Evolutionary conservation across 1,140 invertebrate species (phyloP), one percentile per base, ranked within the genome.

Genomic region (Anadara kagoshimensis): DNA sequence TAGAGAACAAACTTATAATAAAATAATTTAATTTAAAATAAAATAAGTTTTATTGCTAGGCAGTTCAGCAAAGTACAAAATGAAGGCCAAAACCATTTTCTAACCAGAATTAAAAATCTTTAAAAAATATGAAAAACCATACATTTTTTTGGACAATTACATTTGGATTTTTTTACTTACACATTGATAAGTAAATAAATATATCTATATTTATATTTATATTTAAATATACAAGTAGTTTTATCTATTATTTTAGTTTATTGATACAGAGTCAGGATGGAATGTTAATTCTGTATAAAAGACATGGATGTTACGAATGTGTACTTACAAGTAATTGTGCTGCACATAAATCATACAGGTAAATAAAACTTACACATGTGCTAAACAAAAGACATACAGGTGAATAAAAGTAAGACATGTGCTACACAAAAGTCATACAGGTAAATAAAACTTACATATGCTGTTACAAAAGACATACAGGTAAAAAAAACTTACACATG

Each of bases 221-320:
- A 36, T 36, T 3, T 36, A 36, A 3, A 36, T 36, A 36, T 36
- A 36, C 7, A 36, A n/a, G 2, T 7, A 36, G 29, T 3, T 36
- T 36, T 36, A 36, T 36, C 29, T 36, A 7, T 36, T 53, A 29
- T 64, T 58, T 41, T 41, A 69, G 51, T 45, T 57, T 49, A 14
- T 58, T 53, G 64, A 64, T 71, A 45, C 65, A 71, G 14, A 67
- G 26, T 45, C 63, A 75, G 47, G 69, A 76, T 41, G 76, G 76
- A 24, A 61, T 66, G 54, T 41, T 84, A 44, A 78, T 59, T 29
- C 57, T 84, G 49, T 84, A 73, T 69, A 79, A 81, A 59, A 71
- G 63, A 58, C 73, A 76, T 41, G 81, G 83, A 18, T 77, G 73
- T 51, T 80, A 59, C n/a, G 83, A 84, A 47, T 82, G 80, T 76